A percentile compares a stretch with the other conserved stretches of the same genome.
Conservation (phyloP, 2,113 vertebrate genomes). For the Genyomyrus donnyi region DNA sequence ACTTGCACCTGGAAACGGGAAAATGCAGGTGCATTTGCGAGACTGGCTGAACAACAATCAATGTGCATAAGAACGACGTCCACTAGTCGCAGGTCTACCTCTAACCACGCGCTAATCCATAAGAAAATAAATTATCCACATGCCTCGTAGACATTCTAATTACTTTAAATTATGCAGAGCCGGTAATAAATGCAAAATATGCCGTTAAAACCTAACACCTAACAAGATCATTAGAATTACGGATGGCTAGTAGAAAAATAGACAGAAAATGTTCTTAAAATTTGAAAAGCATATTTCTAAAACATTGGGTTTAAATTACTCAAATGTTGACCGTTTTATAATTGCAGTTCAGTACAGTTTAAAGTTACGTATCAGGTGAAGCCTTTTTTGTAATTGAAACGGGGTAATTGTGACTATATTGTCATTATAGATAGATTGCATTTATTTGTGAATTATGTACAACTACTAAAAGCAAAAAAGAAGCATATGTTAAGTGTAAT, state of each 20-base stretch:
- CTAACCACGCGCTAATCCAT: background rate
- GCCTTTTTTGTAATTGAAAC: background rate
- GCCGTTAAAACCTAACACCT: background rate
- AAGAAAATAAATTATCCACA: background rate
- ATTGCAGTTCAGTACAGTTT: background rate
- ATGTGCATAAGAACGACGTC: background rate
- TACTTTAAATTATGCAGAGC: background rate
- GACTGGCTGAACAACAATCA: background rate
- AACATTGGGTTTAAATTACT: background rate
- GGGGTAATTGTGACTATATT: background rate
- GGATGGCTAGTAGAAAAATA: background rate
- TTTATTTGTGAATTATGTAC: background rate
- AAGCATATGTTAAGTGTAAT: background rate
- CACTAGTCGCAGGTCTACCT: background rate
- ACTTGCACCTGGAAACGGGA: constrained; percentile 42
- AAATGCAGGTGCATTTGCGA: background rate
- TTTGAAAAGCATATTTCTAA: background rate
- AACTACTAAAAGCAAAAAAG: background rate
- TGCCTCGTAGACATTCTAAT: background rate
- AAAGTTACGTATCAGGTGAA: background rate
- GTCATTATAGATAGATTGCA: background rate
- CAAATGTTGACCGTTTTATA: background rate
- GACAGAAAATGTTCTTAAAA: background rate
- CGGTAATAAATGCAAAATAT: background rate
- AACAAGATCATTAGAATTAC: background rate